phyloP scores from a whole-genome alignment of 2,797 vertebrate species.

The Sebastes reedi region DNA sequence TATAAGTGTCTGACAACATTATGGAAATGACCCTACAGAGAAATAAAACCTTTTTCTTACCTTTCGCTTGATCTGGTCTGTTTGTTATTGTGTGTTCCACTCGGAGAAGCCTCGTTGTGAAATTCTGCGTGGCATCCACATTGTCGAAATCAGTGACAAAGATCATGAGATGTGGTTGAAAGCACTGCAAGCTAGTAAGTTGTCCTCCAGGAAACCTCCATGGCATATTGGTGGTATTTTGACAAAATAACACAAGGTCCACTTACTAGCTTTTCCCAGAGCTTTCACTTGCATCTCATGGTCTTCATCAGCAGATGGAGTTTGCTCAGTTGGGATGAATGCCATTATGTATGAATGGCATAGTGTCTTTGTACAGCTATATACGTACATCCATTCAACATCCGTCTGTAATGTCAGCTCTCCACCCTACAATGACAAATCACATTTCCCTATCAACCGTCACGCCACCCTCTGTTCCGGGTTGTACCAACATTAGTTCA shows the following conservation, averaged over 20 bases:
- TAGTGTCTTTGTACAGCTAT: background rate
- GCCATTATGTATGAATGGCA: background rate
- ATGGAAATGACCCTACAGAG: no score
- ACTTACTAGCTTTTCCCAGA: background rate
- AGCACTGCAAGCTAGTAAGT: background rate
- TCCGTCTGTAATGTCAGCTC: background rate
- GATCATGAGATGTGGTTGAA: background rate
- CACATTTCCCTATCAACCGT: constrained; percentile 35
- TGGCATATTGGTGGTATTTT: background rate
- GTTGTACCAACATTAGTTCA: constrained; percentile 87
- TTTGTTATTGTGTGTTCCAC: no score
- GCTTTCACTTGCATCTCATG: background rate
- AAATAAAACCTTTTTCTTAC: no score
- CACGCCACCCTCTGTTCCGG: constrained; percentile 63
- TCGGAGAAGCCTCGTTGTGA: background rate
- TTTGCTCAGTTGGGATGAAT: background rate
- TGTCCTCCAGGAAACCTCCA: background rate
- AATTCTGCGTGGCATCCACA: no score
- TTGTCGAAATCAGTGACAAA: background rate
- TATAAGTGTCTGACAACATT: no score
- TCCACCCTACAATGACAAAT: constrained; percentile 24
- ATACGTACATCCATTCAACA: background rate
- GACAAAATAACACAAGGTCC: background rate
- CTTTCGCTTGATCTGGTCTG: no score
- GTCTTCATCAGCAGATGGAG: background rate